Base-by-base conservation (phyloP, 2,888 invertebrate species). In the Falcaria lacertinaria region DNA sequence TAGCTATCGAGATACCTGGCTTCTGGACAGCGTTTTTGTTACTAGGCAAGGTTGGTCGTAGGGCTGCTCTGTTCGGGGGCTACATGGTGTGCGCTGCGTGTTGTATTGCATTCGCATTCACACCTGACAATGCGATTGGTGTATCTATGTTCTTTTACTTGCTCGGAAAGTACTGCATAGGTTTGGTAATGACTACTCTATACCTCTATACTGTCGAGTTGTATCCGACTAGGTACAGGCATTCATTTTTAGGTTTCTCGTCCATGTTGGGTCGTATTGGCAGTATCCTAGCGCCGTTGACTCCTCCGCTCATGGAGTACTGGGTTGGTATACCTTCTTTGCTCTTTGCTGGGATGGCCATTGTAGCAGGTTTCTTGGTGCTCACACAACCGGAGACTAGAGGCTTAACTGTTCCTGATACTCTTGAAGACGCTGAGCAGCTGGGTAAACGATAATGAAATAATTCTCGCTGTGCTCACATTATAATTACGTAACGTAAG, bases 181-280 rank as follows among this genome's bases (percentile, higher is more conserved):
- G 93, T 0, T 80, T 91, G 47, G 91, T 93, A 6, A 93, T 93
- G 69, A 91, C 92, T 6, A 91, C 92, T 2, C 65, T 93, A 38
- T 94, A 94, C 69, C 85, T 93, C 42, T 93, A 91, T 61, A 93
- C 94, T 2, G 90, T 93, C 11, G 94, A 94, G 70, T 75, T 94
- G 57, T 94, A 94, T 66, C 94, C 94, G 0, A 94, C 94, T 3
- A 90, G 91, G 52, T 84, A 93, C 17, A 89, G 94, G 1, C 93
- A 94, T 62, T 92, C 93, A 25, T 87, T 93, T 52, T 81, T 94
- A 43, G 93, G 91, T 0, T 89, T 92, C 43, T 94, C 94, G 53
- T 93, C 93, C 3, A 94, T 93, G 93, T 83, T 93, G 56, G 94
- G 94, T 13, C 89, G 94, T 6, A 86, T 94, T 41, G 94, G 94